phyloP scores from a whole-genome alignment of 2,888 invertebrate species.

The Drosophila barbarae region DNA sequence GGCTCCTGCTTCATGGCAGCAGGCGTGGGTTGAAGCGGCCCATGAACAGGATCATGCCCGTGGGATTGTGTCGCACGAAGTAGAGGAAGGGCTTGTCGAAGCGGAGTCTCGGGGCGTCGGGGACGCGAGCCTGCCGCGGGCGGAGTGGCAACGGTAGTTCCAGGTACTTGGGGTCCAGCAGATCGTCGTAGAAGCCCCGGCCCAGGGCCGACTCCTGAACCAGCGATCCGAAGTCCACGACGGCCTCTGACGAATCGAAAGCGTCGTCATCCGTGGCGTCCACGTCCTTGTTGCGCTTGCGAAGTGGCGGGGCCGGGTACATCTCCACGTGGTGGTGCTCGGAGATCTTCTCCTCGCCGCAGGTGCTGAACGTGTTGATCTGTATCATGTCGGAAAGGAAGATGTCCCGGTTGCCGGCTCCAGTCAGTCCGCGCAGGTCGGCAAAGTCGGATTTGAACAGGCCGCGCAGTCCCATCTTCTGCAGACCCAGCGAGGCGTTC shows the following conservation, averaged over 20 bases:
- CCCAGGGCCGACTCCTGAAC: conserved; percentile 82
- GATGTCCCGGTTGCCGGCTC: conserved; percentile 87
- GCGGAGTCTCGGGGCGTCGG: conserved; percentile 87
- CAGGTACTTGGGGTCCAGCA: conserved; percentile 81
- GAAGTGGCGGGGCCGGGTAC: conserved; percentile 86
- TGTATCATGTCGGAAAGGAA: conserved; percentile 92
- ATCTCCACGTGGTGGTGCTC: conserved; percentile 90
- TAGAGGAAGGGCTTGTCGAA: conserved; percentile 94
- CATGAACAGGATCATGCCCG: conserved; percentile 93
- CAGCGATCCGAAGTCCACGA: conserved; percentile 76
- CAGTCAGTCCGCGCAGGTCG: conserved; percentile 90
- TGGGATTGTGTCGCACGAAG: conserved; percentile 93
- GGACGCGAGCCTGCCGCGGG: conserved; percentile 86
- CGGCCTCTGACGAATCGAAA: conserved; percentile 73
- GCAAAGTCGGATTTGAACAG: conserved; percentile 88
- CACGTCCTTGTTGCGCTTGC: conserved; percentile 80
- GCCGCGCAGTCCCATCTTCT: conserved; percentile 90
- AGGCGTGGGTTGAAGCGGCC: conserved; percentile 92
- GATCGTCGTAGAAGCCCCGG: conserved; percentile 85
- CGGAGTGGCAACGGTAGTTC: conserved; percentile 85
- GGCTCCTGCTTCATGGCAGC: conserved; percentile 83
- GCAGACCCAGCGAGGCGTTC: conserved; percentile 88
- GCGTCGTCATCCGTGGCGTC: conserved; percentile 68
- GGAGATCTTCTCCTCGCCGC: conserved; percentile 86
- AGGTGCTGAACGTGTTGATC: conserved; percentile 90